A percentile compares a stretch with the other conserved stretches of the same genome.
Evolutionary conservation across 2,888 invertebrate genomes (phyloP).

Genomic region (Pasiphila rectangulata): DNA sequence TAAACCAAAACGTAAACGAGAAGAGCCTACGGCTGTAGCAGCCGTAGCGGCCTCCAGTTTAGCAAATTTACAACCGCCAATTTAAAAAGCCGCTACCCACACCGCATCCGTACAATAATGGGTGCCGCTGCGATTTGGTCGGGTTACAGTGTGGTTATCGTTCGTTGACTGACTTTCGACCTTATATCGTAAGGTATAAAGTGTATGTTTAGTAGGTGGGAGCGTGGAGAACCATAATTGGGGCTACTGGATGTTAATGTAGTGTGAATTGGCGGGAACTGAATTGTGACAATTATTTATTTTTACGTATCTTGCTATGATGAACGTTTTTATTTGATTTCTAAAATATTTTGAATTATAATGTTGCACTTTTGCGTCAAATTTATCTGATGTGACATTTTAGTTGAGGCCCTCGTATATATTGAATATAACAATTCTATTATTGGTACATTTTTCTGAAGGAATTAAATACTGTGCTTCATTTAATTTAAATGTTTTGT

Average conservation of each 20-base stretch:
- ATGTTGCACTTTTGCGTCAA: too few species aligned
- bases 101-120: constrained; percentile 24
- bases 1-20: constrained; percentile 31
- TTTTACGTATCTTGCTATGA: constrained; percentile 19
- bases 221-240: constrained; percentile 56
- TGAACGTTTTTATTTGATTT: constrained; percentile 3
- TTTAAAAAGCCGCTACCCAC: constrained; percentile 38
- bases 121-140: constrained; percentile 38
- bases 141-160: constrained; percentile 37
- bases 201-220: constrained; percentile 26
- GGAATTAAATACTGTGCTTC: too few species aligned
- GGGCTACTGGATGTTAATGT: constrained; percentile 67
- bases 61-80: constrained; percentile 41
- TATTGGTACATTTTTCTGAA: too few species aligned
- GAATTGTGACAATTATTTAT: constrained; percentile 34
- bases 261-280: constrained; percentile 55
- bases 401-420: too few species aligned
- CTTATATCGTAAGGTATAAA: constrained; percentile 14
- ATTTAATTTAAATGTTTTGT: too few species aligned
- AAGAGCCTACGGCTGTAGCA: constrained; percentile 35
- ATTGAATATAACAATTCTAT: too few species aligned
- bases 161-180: constrained; percentile 20
- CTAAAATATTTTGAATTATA: too few species aligned
- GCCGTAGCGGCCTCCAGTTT: constrained; percentile 45
- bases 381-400: too few species aligned